Evolutionary conservation across 1,140 invertebrate genomes (phyloP), one percentile per base, ranked within the genome.

Genomic region (Conopomorpha cramerella): DNA sequence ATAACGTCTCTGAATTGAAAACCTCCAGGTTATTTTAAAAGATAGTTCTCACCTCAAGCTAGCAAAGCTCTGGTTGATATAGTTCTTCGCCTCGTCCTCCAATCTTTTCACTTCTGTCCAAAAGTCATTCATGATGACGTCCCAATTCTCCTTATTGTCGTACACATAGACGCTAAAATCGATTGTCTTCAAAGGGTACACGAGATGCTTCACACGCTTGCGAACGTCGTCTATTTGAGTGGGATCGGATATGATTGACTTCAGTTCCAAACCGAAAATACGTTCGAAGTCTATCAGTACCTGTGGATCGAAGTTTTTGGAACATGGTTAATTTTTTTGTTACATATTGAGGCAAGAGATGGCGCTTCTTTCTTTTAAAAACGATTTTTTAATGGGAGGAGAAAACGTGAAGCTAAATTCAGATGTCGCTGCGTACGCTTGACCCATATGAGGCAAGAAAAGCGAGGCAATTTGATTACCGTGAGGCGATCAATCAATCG

Each of bases 31-130:
- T 8, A 12, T 30, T 13, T 23, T 23, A 23, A 10, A 29, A 30
- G 34, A 29, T 15, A 31, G 41, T 33, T 38, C 41, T 55, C 54
- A 84, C 73, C 84, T 78, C 17, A 93, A 74, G 39, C 84, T 85
- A 35, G 83, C 85, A 55, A 96, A 95, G 39, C 90, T 91, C 46
- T 91, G 84, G 61, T 95, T 90, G 30, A 95, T 92, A 42, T 94
- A 93, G 38, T 80, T 82, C 49, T 88, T 87, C 0, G 91, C 90
- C 55, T 94, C 88, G n/a, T 82, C 80, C 58, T 96, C 92, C 2
- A 95, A 78, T 40, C 78, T 74, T 3, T 70, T 56, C 0, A 94
- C 86, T 54, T 92, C 86, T 18, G 79, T 82, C 51, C 88, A 82
- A 52, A 95, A 93, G 37, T 82, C 82, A 0, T 81, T 79, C 74